Base-by-base conservation (phyloP, 2,797 vertebrate genomes). In the Danio jaintianensis region DNA sequence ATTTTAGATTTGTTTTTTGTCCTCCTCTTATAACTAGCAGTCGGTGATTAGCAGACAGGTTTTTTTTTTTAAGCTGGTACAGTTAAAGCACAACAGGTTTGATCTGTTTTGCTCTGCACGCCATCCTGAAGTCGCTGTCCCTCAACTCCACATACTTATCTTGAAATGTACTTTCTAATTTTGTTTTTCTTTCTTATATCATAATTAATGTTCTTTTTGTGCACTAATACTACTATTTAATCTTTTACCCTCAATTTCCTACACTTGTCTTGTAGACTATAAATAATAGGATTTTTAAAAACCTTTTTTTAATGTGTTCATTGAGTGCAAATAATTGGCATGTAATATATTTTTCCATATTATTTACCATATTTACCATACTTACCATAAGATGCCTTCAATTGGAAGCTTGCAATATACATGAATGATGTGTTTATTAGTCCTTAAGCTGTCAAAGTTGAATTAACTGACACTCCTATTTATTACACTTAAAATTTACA, bases 51-150 rank as follows among this genome's bases (percentile, higher is more conserved):
- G 5, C 12, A 29, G 13, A 29, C 48, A 45, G 42, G 48, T 52
- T 45, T 66, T 18, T 55, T 38, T n/a, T n/a, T n/a, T 29, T 29
- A 16, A n/a, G 45, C 40, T 20, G 29, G 47, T 18, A 15, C 5
- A 7, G 38, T 55, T 53, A 55, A 52, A 55, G 9, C 18, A 7
- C 3, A 45, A 66, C 61, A 76, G 61, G 74, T 66, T 76, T 55
- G 3, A 43, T 55, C 38, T 66, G 74, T 53, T 76, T 66, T n/a
- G 48, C 36, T 4, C 18, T 38, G 12, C 6, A 15, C n/a, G 3
- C 20, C n/a, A 4, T 20, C n/a, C n/a, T 1, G 0, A 13, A 48
- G 18, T 22, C 22, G 36, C n/a, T 10, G 13, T 72, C 40, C 3
- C 13, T 52, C 56, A 52, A 36, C 43, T 42, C 47, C 1, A 18